These are phyloP conservation scores for Xyrichtys novacula DNA, from an alignment of 2,797 vertebrate genomes.

Conservation along the genomic window DNA sequence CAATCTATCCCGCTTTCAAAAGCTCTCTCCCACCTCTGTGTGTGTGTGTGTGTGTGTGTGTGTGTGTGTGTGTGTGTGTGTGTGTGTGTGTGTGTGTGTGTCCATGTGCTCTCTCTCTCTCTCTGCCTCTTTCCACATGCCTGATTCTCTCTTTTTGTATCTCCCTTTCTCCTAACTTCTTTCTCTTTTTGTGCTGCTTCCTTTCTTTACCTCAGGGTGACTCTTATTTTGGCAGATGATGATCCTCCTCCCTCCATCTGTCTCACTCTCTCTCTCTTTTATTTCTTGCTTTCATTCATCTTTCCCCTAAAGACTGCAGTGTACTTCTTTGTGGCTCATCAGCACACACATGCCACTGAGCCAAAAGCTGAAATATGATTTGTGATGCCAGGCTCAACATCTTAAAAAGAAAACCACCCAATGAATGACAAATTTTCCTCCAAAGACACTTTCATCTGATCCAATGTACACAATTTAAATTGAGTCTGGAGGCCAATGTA, in stretches of 20 bases:
- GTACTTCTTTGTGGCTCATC: conserved; percentile 6
- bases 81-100: not conserved
- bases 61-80: not conserved
- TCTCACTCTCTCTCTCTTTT: not conserved
- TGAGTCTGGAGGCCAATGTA: too few species aligned
- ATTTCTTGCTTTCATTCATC: conserved; percentile 25
- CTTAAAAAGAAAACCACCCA: not conserved
- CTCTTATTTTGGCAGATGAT: conserved; percentile 49
- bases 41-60: not conserved
- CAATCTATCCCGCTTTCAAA: conserved; percentile 55
- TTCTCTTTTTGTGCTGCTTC: conserved; percentile 32
- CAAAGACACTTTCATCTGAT: not conserved
- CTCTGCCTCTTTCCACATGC: conserved; percentile 15
- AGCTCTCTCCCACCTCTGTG: not conserved
- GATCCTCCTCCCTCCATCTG: not conserved
- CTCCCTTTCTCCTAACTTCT: conserved; percentile 27
- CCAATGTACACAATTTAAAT: not conserved
- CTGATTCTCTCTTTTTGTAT: conserved; percentile 10
- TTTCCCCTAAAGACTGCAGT: conserved; percentile 29
- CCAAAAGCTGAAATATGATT: conserved; percentile 3
- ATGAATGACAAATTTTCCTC: not conserved
- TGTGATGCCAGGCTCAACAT: not conserved
- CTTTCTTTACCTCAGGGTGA: conserved; percentile 46
- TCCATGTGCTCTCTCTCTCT: conserved; percentile 22
- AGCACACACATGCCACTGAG: not conserved